Evolutionary conservation across 1,140 invertebrate species (phyloP), one percentile per base, ranked within the genome.

Genomic region (Bilobella aurantiaca): DNA sequence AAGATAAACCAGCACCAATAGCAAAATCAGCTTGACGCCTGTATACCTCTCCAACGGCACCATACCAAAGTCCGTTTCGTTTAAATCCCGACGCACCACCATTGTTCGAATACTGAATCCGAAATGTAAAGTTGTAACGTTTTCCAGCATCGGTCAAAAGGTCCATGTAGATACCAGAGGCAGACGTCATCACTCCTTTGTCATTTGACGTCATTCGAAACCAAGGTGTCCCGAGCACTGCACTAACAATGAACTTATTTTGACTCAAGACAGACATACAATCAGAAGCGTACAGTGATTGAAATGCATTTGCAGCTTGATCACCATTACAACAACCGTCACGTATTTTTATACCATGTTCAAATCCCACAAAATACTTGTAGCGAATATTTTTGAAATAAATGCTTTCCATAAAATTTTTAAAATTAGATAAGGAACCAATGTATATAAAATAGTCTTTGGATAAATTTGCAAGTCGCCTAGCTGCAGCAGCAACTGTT

Each of bases 131-230:
- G 25, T 59, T 59, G 25, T 29, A 34, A n/a, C 31, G 5, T 3
- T 8, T 18, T 8, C 14, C 32, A 14, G 58, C 58, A 16, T 59
- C 58, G 5, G 25, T 5, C 23, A 59, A 30, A 5, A 59, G 16
- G 58, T 5, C 31, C 8, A 59, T 3, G 25, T 59, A 59, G 5
- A 59, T 14, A n/a, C 58, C 58, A 59, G 8, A 3, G 25, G 28
- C 58, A 78, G 80, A 23, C 75, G 80, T 23, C 75, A 79, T n/a
- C 79, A 81, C 31, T 8, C 8, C 23, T 57, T 28, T 28, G 8
- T 12, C 53, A 57, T 28, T 37, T 37, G n/a, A n/a, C 14, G 21
- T 53, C 12, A 53, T 12, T 5, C 12, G 12, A 23, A 53, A 23
- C 49, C 49, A 53, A 16, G 49, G 49, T 5, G 49, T 53, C 23